Evolutionary conservation across 2,888 invertebrate genomes (phyloP).

Genomic region (Campoletis raptor): DNA sequence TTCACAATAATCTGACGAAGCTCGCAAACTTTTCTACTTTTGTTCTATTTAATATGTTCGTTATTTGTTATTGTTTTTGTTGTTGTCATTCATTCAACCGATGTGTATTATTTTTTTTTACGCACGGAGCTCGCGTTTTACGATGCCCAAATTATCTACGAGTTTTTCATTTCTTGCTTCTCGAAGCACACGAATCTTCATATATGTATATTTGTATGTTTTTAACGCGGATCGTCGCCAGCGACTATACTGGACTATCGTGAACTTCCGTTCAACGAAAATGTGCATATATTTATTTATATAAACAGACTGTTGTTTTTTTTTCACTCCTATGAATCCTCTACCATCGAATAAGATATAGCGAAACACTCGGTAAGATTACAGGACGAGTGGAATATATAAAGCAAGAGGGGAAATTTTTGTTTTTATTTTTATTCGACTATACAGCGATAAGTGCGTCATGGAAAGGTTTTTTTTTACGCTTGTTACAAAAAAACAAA

Average conservation of each 20-base stretch:
- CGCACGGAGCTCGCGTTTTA: slow-evolving; percentile 12
- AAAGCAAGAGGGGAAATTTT: slow-evolving; percentile 63
- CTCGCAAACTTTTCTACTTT: slow-evolving; percentile 48
- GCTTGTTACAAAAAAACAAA: not conserved
- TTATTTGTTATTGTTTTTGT: slow-evolving; percentile 31
- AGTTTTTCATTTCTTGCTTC: slow-evolving; percentile 20
- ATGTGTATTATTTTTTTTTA: slow-evolving; percentile 1
- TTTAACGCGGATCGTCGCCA: slow-evolving; percentile 49
- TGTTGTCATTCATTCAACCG: not conserved
- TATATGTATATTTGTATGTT: not conserved
- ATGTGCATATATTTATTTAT: slow-evolving; percentile 14
- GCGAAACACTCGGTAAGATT: slow-evolving; percentile 17
- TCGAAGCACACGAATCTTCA: slow-evolving; percentile 24
- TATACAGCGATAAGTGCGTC: slow-evolving; percentile 9
- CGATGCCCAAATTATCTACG: slow-evolving; percentile 2
- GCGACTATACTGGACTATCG: slow-evolving; percentile 52
- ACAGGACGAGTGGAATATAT: slow-evolving; percentile 34
- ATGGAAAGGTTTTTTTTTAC: not conserved
- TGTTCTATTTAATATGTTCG: slow-evolving; percentile 9
- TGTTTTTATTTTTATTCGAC: slow-evolving; percentile 21
- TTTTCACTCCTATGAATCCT: not conserved
- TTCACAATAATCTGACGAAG: slow-evolving; percentile 68
- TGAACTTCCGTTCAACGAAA: slow-evolving; percentile 3
- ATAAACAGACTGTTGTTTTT: slow-evolving; percentile 2
- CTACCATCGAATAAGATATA: slow-evolving; percentile 19